Evolutionary conservation across 1,140 invertebrate genomes (phyloP).

Genomic region (Neodiprion pinetum): DNA sequence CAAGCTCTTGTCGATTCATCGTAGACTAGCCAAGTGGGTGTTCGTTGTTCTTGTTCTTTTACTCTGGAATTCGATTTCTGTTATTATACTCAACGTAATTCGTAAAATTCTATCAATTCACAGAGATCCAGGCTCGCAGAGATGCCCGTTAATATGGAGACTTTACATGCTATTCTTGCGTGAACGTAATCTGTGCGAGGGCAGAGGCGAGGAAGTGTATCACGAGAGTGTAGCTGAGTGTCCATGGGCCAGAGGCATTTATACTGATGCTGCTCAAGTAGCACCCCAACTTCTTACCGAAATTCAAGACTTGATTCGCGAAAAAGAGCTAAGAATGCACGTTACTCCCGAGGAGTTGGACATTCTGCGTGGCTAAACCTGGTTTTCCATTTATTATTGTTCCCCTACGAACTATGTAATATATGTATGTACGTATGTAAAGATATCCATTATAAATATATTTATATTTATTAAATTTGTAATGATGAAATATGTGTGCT

Average conservation of each 20-base stretch:
- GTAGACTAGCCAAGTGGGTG: conserved; percentile 42
- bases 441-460: no score
- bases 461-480: no score
- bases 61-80: conserved; percentile 10
- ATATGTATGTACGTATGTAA: not conserved
- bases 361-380: conserved; percentile 62
- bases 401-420: not conserved
- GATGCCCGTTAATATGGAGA: conserved; percentile 67
- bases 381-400: not conserved
- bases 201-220: conserved; percentile 56
- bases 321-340: conserved; percentile 74
- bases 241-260: conserved; percentile 69
- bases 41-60: not conserved
- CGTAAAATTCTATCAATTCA: conserved; percentile 27
- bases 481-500: no score
- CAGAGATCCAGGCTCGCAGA: conserved; percentile 49
- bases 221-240: conserved; percentile 61
- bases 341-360: conserved; percentile 75
- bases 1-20: conserved; percentile 52
- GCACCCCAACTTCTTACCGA: conserved; percentile 63
- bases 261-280: conserved; percentile 60
- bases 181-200: conserved; percentile 53
- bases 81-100: conserved; percentile 7
- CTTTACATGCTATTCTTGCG: conserved; percentile 64
- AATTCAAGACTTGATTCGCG: conserved; percentile 74